Base-by-base conservation (phyloP, 2,797 vertebrate genomes). In the Alouatta caraya region DNA sequence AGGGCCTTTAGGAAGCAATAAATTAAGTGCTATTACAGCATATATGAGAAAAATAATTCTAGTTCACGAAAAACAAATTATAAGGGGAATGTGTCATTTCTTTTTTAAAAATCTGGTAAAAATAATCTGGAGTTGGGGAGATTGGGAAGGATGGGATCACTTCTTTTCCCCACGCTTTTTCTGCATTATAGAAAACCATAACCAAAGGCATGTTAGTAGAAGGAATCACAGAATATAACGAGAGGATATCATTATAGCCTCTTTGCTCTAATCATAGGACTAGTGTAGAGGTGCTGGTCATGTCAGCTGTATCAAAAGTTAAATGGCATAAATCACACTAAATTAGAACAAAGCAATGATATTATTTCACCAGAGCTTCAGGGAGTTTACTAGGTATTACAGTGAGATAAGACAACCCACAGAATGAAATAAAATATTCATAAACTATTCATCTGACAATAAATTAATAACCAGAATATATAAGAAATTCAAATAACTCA, bases 301-400 rank as follows among this genome's bases (percentile, higher is more conserved):
- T 17, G 76, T 19, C 24, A n/a, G 6, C 33, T 52, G 8, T 59
- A 9, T 59, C 19, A 94, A 30, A 70, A 46, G 44, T 55, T 78
- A 73, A 39, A 61, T 26, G 22, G 13, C 5, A 48, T 4, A 33
- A 92, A 37, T 5, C 26, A 75, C 72, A 81, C 6, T 72, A 61
- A 39, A 39, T 1, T n/a, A 30, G 37, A 39, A 48, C 50, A 42
- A 12, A 59, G 52, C 1, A 11, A 39, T 28, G 0, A 0, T 6
- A 24, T 70, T 87, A 42, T 87, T 90, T 87, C 44, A 83, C 21
- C 24, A 37, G 46, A 78, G 8, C 30, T 81, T 94, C 48, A 33
- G 17, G 22, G 1, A 4, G 0, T 48, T 83, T 37, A 37, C 21
- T 52, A 59, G 22, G 3, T 42, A 52, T 17, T 73, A 52, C 11